These are phyloP conservation scores for Pelochelys cantorii DNA, from an alignment of 2,797 vertebrate genomes.

Conservation along the genomic window DNA sequence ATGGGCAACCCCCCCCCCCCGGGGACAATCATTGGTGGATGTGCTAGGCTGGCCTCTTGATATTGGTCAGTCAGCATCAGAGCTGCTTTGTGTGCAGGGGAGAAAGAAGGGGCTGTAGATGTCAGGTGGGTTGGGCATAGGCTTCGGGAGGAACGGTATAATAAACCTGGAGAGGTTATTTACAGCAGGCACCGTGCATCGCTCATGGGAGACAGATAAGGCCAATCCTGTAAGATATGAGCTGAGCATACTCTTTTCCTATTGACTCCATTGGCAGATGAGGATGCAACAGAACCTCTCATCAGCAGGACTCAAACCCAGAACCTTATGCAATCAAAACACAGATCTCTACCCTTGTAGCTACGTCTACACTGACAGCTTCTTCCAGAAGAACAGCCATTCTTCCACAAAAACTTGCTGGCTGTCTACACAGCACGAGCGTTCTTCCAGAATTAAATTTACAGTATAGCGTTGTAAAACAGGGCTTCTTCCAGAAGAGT, in stretches of 20 bases:
- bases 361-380: no score
- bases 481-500: no score
- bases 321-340: background rate
- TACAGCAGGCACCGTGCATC: background rate
- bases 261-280: background rate
- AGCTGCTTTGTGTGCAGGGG: background rate
- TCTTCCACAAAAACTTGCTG: no score
- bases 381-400: no score
- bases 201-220: background rate
- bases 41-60: background rate
- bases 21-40: background rate
- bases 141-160: background rate
- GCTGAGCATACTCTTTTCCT: background rate
- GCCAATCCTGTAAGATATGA: background rate
- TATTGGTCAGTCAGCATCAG: background rate
- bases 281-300: background rate
- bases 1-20: background rate
- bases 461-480: no score
- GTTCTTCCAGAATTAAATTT: no score
- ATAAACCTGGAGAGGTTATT: background rate
- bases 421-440: no score
- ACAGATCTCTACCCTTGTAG: background rate
- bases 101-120: background rate
- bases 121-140: background rate
- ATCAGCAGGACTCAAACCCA: background rate